Evolutionary conservation across 30 jellyfish, hydroid and myxozoan species (phyloP).

Genomic region (Nemopilema nomurai): DNA sequence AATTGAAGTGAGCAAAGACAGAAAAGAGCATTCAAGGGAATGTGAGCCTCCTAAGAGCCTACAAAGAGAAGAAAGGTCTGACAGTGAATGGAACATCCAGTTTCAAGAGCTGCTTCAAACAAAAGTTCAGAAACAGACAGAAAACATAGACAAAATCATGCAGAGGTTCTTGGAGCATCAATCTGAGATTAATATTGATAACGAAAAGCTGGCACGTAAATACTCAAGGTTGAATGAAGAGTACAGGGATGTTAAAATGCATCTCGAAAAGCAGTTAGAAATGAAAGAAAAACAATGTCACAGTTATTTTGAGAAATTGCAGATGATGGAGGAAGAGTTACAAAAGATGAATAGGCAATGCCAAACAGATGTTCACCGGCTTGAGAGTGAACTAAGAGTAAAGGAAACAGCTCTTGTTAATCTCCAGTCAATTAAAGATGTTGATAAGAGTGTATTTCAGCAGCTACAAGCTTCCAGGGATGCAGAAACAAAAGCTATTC

Average conservation of each 20-base stretch:
- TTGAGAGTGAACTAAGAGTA: neutral
- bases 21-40: neutral
- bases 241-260: slow-evolving; percentile 36
- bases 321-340: neutral
- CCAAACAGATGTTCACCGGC: neutral
- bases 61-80: neutral
- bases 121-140: slow-evolving; percentile 54
- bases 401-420: neutral
- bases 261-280: slow-evolving; percentile 45
- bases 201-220: slow-evolving; percentile 35
- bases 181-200: slow-evolving; percentile 32
- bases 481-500: neutral
- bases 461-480: slow-evolving; percentile 5
- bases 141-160: slow-evolving; percentile 29
- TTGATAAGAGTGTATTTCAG: neutral
- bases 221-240: slow-evolving; percentile 31
- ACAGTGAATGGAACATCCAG: slow-evolving; percentile 5
- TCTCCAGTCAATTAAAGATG: neutral
- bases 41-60: neutral
- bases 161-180: slow-evolving; percentile 51
- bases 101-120: slow-evolving; percentile 39
- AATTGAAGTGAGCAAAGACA: neutral
- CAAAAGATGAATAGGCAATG: neutral
- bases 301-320: neutral
- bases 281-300: slow-evolving; percentile 31